These are phyloP conservation scores for Hylaea fasciaria DNA, from an alignment of 2,888 invertebrate species.

Conservation along the genomic window DNA sequence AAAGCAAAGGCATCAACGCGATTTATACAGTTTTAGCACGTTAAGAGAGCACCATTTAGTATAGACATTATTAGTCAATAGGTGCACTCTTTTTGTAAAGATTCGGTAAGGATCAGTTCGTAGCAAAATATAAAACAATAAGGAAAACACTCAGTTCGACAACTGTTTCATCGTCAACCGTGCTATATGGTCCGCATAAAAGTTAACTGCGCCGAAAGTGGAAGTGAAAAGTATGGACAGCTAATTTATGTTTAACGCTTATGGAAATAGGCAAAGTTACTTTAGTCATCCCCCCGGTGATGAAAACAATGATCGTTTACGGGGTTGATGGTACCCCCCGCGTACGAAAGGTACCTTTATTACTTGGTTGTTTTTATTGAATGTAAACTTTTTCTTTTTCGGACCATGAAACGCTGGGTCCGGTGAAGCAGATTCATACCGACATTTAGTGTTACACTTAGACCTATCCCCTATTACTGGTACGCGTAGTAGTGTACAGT, in stretches of 20 bases:
- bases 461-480: too few relatives aligned
- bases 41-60: too few relatives aligned
- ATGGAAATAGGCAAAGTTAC: conserved; percentile 32
- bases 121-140: neutral
- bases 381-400: conserved; percentile 15
- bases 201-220: conserved; percentile 51
- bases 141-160: neutral
- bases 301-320: conserved; percentile 32
- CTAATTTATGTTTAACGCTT: conserved; percentile 40
- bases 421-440: neutral
- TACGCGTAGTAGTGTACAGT: too few relatives aligned
- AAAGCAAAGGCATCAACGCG: too few relatives aligned
- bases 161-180: conserved; percentile 29
- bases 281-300: conserved; percentile 32
- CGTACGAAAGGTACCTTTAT: conserved; percentile 21
- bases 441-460: neutral
- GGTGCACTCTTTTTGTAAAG: too few relatives aligned
- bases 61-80: too few relatives aligned
- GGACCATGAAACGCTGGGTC: neutral
- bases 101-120: too few relatives aligned
- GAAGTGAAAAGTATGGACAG: conserved; percentile 42
- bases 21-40: too few relatives aligned
- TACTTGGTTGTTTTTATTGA: conserved; percentile 32
- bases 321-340: conserved; percentile 23
- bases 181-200: conserved; percentile 47